These are phyloP conservation scores for Barbus barbus DNA, from an alignment of 2,113 vertebrate genomes.

Conservation along the genomic window DNA sequence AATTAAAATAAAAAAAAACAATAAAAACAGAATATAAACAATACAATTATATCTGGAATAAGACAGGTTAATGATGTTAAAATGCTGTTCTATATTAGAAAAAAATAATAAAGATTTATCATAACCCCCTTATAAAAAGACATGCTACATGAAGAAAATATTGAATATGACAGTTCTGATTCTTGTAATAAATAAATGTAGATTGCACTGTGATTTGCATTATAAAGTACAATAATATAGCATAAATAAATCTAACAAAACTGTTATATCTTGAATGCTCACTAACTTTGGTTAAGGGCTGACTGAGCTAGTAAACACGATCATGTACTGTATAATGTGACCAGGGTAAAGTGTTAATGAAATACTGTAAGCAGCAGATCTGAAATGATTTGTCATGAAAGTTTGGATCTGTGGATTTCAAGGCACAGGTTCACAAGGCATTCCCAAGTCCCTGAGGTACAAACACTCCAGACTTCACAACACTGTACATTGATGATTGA, in stretches of 20 bases:
- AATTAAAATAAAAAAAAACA: background rate
- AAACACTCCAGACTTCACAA: constrained; percentile 50
- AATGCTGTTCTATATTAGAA: constrained; percentile 91
- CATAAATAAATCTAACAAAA: constrained; percentile 98
- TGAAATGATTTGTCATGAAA: constrained; percentile 10
- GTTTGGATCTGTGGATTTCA: background rate
- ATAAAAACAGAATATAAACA: background rate
- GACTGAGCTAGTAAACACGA: constrained; percentile 88
- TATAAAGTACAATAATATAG: constrained; percentile 99
- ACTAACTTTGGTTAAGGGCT: constrained; percentile 97
- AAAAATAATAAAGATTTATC: constrained; percentile 84
- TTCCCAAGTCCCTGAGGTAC: constrained; percentile 54
- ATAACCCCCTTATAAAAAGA: constrained; percentile 81
- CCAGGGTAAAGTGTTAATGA: constrained; percentile 63
- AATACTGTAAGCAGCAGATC: constrained; percentile 61
- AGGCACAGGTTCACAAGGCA: constrained; percentile 2
- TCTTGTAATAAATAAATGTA: constrained; percentile 99
- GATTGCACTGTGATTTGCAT: constrained; percentile 99
- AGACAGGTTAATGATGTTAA: constrained; percentile 91
- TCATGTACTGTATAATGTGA: constrained; percentile 73
- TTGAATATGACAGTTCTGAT: constrained; percentile 97
- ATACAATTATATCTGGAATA: constrained; percentile 48
- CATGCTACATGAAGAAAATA: constrained; percentile 85
- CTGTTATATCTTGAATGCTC: constrained; percentile 80
- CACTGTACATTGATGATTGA: constrained; percentile 16